Base-by-base conservation (phyloP, 1,140 invertebrate species). In the Centruroides vittatus region DNA sequence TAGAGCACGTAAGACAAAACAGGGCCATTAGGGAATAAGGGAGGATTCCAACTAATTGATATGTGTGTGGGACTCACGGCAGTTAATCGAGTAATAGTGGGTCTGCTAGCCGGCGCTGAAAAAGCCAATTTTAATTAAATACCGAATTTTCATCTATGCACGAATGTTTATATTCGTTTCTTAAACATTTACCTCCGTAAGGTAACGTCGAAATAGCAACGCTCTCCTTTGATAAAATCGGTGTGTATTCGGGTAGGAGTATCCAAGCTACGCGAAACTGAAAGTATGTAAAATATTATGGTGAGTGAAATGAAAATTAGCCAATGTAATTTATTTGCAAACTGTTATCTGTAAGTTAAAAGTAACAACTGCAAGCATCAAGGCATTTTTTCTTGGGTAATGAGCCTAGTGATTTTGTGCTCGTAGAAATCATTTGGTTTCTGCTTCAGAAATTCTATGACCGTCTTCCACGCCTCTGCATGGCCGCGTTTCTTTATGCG, bases 31-130 rank as follows among this genome's bases (percentile, higher is more conserved):
- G 85, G 84, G 70, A 88, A 91, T 10, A 81, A 79, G 11, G 91
- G 91, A 5, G 88, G 84, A 72, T 85, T 81, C 91, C 91, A 95
- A 65, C 84, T 86, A 11, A 94, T 80, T 59, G 86, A 87, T 36
- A 94, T 83, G 64, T 88, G 81, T 62, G 81, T 83, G n/a, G 85
- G 81, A 71, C 92, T 88, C 47, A 91, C 80, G 0, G 88, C 83
- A 41, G 85, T 80, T n/a, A 86, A 79, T 65, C 85, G 81, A 0
- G 63, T 67, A 61, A 91, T 79, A 62, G 84, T 83, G 61, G 73
- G 74, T 7, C 70, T 47, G n/a, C 63, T 66, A 5, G 67, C 60
- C 5, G 74, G 73, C 3, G 60, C 73, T 75, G 54, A 11, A 67
- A 67, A 11, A 57, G 7, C 36, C 23, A 11, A 36, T 53, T 49